These are phyloP conservation scores for Darwinula stevensoni DNA, from an alignment of 2,888 invertebrate species.

Conservation along the genomic window DNA sequence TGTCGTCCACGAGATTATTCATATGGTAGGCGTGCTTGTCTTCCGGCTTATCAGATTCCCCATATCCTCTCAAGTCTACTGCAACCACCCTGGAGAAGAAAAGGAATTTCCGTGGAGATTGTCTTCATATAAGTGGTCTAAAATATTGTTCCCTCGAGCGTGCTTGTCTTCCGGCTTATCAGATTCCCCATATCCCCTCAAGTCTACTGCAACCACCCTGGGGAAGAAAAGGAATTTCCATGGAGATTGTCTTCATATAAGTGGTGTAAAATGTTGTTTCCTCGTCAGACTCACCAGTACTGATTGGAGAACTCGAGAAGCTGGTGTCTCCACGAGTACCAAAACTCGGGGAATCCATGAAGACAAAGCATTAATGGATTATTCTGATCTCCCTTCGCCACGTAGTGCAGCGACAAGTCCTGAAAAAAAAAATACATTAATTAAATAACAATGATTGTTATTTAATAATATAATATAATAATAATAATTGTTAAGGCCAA, in stretches of 20 bases:
- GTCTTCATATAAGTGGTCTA: too few species aligned
- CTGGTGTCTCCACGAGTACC: conserved; percentile 44
- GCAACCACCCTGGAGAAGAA: conserved; percentile 17
- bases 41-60: conserved; percentile 17
- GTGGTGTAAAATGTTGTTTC: too few species aligned
- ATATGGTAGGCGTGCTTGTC: conserved; percentile 14
- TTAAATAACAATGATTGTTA: too few species aligned
- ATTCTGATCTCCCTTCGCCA: conserved; percentile 28
- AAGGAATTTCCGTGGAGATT: too few species aligned
- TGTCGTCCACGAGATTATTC: conserved; percentile 14
- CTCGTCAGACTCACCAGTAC: conserved; percentile 29
- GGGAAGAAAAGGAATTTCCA: too few species aligned
- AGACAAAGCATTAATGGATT: conserved; percentile 36
- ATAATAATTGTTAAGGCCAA: too few species aligned
- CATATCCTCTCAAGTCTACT: conserved; percentile 19
- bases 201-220: conserved; percentile 19
- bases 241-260: too few species aligned
- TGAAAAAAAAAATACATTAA: too few species aligned
- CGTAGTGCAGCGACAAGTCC: conserved; percentile 32
- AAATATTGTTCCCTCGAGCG: too few species aligned
- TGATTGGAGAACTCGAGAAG: conserved; percentile 27
- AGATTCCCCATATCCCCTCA: conserved; percentile 19
- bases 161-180: conserved; percentile 17
- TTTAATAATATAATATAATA: too few species aligned
- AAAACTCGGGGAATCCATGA: conserved; percentile 46